Percentiles rank a stretch among this genome's conserved stretches.
phyloP scores from a whole-genome alignment of 2,113 vertebrate species.

The Corvus cornix region DNA sequence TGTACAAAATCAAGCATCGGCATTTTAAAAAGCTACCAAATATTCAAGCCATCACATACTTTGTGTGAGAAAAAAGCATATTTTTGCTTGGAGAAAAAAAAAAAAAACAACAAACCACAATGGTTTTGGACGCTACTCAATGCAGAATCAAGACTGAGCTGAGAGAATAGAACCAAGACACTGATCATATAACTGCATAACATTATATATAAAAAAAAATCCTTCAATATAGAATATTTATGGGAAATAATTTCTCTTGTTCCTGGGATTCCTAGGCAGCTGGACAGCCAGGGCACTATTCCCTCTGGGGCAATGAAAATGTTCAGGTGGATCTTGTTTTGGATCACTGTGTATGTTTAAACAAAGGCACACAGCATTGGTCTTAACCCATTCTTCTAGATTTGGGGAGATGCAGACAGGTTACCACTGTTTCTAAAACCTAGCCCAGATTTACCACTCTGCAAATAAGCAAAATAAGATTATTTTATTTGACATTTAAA shows the following conservation, averaged over 20 bases:
- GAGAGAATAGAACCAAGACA: neutral
- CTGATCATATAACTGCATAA: neutral
- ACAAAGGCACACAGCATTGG: neutral
- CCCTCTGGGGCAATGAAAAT: neutral
- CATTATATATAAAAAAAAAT: neutral
- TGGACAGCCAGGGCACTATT: neutral
- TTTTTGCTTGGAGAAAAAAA: neutral
- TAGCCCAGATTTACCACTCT: neutral
- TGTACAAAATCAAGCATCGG: neutral
- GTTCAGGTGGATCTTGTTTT: neutral
- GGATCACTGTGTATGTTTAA: neutral
- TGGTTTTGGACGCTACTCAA: neutral
- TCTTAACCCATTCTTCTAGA: neutral
- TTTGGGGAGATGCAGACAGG: neutral
- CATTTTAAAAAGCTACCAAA: neutral
- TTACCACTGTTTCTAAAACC: neutral
- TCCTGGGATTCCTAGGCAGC: neutral
- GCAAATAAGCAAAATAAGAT: neutral
- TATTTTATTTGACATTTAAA: neutral
- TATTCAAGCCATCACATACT: neutral
- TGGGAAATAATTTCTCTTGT: neutral
- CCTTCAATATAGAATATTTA: neutral
- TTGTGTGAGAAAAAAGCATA: neutral
- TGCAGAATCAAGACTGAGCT: neutral
- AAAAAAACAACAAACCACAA: fast-evolving